A percentile compares a stretch with the other conserved stretches of the same genome.
These are phyloP conservation scores for Fundulus diaphanus DNA, from an alignment of 2,797 vertebrate species.

Conservation along the genomic window DNA sequence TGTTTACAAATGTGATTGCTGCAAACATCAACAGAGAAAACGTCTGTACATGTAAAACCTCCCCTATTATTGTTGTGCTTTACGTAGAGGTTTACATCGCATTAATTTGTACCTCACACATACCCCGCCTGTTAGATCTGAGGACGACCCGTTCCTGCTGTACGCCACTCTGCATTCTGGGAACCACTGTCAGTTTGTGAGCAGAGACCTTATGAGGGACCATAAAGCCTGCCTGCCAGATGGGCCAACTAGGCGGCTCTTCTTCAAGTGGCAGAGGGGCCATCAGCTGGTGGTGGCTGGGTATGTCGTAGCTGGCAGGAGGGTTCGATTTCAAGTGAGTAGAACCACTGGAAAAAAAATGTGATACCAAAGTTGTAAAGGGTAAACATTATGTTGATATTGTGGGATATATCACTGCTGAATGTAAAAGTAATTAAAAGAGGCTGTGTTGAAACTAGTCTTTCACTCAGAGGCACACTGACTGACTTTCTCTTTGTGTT, in stretches of 20 bases:
- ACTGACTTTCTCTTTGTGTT: constrained; percentile 3
- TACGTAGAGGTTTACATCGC: background rate
- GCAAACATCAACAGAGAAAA: too few relatives aligned
- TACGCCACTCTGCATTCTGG: constrained; percentile 93
- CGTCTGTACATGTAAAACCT: background rate
- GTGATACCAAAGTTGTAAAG: background rate
- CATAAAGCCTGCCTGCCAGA: constrained; percentile 92
- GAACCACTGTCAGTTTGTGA: constrained; percentile 90
- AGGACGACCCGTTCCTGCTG: constrained; percentile 94
- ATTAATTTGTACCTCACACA: background rate
- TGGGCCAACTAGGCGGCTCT: constrained; percentile 80
- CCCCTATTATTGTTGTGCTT: background rate
- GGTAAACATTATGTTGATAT: background rate
- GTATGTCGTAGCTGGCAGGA: constrained; percentile 49
- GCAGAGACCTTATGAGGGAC: constrained; percentile 92
- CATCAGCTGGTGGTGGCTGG: constrained; percentile 85
- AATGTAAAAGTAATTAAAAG: background rate
- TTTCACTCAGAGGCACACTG: background rate
- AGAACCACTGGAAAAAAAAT: background rate
- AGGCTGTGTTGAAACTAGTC: background rate
- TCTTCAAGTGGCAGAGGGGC: constrained; percentile 97
- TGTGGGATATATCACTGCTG: background rate
- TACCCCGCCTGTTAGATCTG: constrained; percentile 80
- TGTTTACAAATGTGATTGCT: too few relatives aligned
- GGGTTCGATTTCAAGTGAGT: constrained; percentile 87